These are phyloP conservation scores for Oxyura jamaicensis DNA, from an alignment of 2,113 vertebrate genomes.

Conservation along the genomic window DNA sequence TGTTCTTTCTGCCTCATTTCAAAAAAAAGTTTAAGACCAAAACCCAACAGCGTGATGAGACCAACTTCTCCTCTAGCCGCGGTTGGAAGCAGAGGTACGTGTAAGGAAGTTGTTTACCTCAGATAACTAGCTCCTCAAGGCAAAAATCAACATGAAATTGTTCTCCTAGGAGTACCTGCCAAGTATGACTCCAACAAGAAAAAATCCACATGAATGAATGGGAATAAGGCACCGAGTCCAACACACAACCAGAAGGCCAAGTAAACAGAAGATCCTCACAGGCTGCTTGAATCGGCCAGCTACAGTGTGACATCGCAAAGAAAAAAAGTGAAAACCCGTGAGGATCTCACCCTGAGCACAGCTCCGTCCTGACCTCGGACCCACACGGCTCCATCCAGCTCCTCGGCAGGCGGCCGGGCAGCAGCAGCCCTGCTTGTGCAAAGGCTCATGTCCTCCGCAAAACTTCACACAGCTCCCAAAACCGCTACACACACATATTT, in stretches of 20 bases:
- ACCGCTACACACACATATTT: fast-evolving
- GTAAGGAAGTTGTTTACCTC: background rate
- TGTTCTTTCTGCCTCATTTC: background rate
- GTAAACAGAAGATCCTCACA: background rate
- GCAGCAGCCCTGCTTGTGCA: background rate
- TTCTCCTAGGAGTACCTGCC: background rate
- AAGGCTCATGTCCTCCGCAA: background rate
- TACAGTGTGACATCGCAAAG: background rate
- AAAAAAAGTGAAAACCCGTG: background rate
- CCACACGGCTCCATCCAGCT: too few species aligned
- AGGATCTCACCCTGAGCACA: background rate
- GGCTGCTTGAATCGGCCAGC: background rate
- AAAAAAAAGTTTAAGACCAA: background rate
- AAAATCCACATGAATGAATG: background rate
- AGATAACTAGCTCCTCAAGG: background rate
- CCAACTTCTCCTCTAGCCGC: background rate
- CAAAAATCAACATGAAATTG: background rate
- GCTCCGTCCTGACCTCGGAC: background rate
- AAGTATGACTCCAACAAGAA: background rate
- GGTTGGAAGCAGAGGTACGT: background rate
- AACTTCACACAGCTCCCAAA: background rate
- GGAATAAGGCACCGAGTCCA: background rate
- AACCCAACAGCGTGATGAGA: background rate
- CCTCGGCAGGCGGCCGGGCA: too few species aligned
- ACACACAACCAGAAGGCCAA: background rate